Evolutionary conservation across 2,888 invertebrate genomes (phyloP).

Genomic region (Pollenia angustigena): DNA sequence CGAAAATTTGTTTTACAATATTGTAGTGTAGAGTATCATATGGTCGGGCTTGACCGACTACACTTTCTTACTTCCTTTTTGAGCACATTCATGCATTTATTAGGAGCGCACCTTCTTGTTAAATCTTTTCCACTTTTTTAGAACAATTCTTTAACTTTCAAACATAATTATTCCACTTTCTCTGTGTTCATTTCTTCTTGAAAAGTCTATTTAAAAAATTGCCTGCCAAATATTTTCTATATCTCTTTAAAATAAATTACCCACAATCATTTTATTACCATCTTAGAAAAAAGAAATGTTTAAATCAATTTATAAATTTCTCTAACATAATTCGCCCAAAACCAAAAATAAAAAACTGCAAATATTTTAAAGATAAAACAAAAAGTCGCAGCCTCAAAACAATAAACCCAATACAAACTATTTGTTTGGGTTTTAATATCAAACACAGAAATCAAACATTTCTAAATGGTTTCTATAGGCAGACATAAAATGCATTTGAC

Average conservation of each 20-base stretch:
- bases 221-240: slow-evolving; percentile 13
- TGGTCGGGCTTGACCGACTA: too few relatives aligned
- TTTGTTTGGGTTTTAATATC: slow-evolving; percentile 47
- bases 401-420: slow-evolving; percentile 29
- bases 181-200: too few relatives aligned
- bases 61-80: too few relatives aligned
- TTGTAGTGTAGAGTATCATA: too few relatives aligned
- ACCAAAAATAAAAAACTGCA: neutral
- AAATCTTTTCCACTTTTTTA: too few relatives aligned
- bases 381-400: slow-evolving; percentile 45
- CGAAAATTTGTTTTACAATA: too few relatives aligned
- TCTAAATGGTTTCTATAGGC: slow-evolving; percentile 56
- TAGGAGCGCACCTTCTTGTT: too few relatives aligned
- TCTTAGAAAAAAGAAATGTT: slow-evolving; percentile 16
- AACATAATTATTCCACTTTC: too few relatives aligned
- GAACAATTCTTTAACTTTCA: too few relatives aligned
- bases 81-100: too few relatives aligned
- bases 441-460: slow-evolving; percentile 50
- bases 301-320: slow-evolving; percentile 52
- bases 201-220: neutral
- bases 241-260: slow-evolving; percentile 22
- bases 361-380: slow-evolving; percentile 19
- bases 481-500: slow-evolving; percentile 65
- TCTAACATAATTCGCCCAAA: slow-evolving; percentile 28
- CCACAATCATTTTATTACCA: slow-evolving; percentile 40